Evolutionary conservation across 2,113 vertebrate genomes (phyloP).

Genomic region (Pterocles gutturalis): DNA sequence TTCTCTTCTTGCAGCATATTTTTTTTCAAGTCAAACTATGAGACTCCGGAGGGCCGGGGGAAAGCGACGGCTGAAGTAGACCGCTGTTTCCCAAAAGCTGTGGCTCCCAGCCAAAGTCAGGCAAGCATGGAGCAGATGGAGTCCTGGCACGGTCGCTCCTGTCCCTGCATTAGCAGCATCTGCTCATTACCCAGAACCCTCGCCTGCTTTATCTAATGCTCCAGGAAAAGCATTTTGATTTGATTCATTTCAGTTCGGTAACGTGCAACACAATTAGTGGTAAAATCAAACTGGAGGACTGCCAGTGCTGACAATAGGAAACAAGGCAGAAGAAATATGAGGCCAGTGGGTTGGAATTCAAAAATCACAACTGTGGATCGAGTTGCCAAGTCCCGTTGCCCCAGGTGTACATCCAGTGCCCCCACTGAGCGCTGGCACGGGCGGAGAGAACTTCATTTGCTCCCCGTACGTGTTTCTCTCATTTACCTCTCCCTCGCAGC

Average conservation of each 20-base stretch:
- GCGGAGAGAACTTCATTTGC: constrained; percentile 3
- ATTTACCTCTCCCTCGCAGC: background rate
- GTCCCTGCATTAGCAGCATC: constrained; percentile 88
- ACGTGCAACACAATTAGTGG: constrained; percentile 85
- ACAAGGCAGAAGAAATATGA: constrained; percentile 85
- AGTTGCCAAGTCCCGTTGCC: constrained; percentile 73
- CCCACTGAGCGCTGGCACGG: constrained; percentile 33
- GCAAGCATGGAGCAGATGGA: constrained; percentile 86
- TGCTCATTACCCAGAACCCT: constrained; percentile 88
- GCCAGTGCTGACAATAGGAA: constrained; percentile 85
- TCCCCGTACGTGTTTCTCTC: background rate
- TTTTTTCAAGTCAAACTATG: constrained; percentile 52
- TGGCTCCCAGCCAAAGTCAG: constrained; percentile 82
- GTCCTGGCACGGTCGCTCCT: constrained; percentile 82
- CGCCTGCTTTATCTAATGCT: constrained; percentile 84
- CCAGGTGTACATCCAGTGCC: constrained; percentile 66
- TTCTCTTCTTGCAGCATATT: constrained; percentile 14
- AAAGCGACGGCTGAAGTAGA: constrained; percentile 39
- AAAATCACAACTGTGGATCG: constrained; percentile 82
- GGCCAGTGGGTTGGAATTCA: constrained; percentile 83
- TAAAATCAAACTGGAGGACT: constrained; percentile 81
- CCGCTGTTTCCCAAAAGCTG: constrained; percentile 71
- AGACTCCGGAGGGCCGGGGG: background rate
- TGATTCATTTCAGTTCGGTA: constrained; percentile 85
- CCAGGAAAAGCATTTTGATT: constrained; percentile 88